Percentiles rank a stretch among this genome's conserved stretches.
Evolutionary conservation across 2,113 vertebrate genomes (phyloP).

Genomic region (Glareola pratincola): DNA sequence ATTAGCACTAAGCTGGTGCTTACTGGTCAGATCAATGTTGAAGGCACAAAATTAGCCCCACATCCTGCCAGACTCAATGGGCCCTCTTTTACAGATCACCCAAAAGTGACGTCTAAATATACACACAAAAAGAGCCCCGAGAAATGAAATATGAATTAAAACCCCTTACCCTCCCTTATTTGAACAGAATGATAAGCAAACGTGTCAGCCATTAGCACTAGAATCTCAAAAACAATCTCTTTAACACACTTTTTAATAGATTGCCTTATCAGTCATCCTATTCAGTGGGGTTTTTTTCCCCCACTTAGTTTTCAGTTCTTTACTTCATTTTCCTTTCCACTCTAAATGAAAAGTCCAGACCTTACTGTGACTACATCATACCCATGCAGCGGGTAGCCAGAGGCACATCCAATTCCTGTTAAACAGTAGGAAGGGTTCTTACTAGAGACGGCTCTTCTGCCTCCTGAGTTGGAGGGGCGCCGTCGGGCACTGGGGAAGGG

Average conservation of each 20-base stretch:
- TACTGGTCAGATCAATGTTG: conserved; percentile 3
- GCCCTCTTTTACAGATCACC: neutral
- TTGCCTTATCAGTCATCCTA: neutral
- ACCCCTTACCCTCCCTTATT: neutral
- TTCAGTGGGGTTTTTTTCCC: rapidly evolving
- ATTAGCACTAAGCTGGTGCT: neutral
- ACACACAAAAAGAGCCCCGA: neutral
- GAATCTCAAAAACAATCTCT: conserved; percentile 9
- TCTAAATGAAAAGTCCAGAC: conserved; percentile 69
- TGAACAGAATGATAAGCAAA: neutral
- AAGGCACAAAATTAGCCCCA: neutral
- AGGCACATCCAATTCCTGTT: conserved; percentile 74
- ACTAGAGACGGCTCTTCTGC: conserved; percentile 98
- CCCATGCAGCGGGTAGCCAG: conserved; percentile 73
- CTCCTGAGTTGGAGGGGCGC: conserved; percentile 91
- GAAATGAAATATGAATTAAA: conserved; percentile 5
- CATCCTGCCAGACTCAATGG: neutral
- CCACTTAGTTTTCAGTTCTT: neutral
- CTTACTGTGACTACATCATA: conserved; percentile 75
- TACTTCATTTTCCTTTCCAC: conserved; percentile 26
- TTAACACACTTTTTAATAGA: neutral
- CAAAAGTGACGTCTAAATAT: neutral
- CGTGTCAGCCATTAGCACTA: neutral
- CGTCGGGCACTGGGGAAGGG: conserved; percentile 90
- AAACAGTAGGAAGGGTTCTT: conserved; percentile 84